A percentile compares a stretch with the other conserved stretches of the same genome.
Evolutionary conservation across 2,888 invertebrate species (phyloP).

Genomic region (Cheilosia soror): DNA sequence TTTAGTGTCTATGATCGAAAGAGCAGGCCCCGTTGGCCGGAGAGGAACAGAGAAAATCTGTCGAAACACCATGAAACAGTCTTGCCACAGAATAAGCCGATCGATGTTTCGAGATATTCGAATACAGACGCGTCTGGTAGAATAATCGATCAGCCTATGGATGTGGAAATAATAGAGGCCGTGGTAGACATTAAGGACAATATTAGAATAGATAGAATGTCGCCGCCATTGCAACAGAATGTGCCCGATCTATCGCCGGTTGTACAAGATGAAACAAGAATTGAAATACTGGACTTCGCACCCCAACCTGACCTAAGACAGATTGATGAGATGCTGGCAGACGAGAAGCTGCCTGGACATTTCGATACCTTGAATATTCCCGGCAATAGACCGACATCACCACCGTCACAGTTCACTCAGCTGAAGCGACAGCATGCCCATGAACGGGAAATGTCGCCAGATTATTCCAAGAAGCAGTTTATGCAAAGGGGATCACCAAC

Average conservation of each 20-base stretch:
- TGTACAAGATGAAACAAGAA: conserved; percentile 79
- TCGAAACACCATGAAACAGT: conserved; percentile 51
- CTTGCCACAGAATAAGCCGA: conserved; percentile 81
- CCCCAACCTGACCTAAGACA: conserved; percentile 69
- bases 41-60: conserved; percentile 78
- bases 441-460: conserved; percentile 79
- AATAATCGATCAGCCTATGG: conserved; percentile 72
- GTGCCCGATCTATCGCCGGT: conserved; percentile 77
- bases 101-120: conserved; percentile 80
- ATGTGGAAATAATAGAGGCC: conserved; percentile 78
- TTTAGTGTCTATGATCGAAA: conserved; percentile 67
- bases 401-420: conserved; percentile 45
- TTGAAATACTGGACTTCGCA: conserved; percentile 78
- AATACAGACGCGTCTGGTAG: conserved; percentile 35
- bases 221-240: conserved; percentile 79
- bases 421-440: conserved; percentile 80
- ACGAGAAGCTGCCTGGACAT: conserved; percentile 71
- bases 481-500: conserved; percentile 12
- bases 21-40: conserved; percentile 70
- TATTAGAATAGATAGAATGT: conserved; percentile 79
- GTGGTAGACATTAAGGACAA: conserved; percentile 80
- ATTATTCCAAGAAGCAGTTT: conserved; percentile 73
- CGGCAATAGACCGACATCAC: conserved; percentile 1
- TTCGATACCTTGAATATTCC: conserved; percentile 12
- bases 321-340: conserved; percentile 49